A percentile compares a stretch with the other conserved stretches of the same genome.
Conservation (phyloP, 2,888 invertebrate genomes). For the Lypha dubia region DNA sequence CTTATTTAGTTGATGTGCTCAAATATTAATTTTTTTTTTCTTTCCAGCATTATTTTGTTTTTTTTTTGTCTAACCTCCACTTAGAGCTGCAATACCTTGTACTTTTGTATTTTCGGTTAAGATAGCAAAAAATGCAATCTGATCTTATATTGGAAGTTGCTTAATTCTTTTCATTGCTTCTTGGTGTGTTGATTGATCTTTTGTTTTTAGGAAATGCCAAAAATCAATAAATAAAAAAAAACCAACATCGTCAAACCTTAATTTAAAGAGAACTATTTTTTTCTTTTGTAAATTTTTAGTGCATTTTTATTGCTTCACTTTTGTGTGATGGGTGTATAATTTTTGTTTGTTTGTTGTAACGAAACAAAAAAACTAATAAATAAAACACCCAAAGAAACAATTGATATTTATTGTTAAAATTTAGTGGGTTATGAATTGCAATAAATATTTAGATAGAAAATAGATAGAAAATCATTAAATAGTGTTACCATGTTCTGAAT, state of each 20-base stretch:
- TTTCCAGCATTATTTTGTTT: conserved; percentile 2
- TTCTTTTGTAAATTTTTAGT: not conserved
- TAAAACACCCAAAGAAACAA: not conserved
- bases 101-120: not conserved
- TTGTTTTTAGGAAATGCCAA: conserved; percentile 21
- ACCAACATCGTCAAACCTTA: not conserved
- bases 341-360: not conserved
- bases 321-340: conserved; percentile 24
- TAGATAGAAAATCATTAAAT: too few relatives aligned
- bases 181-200: conserved; percentile 55
- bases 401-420: not conserved
- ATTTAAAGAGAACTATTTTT: too few relatives aligned
- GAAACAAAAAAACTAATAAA: not conserved
- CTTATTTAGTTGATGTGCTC: conserved; percentile 43
- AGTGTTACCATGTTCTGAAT: too few relatives aligned
- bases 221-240: not conserved
- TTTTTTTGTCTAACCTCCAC: conserved; percentile 21
- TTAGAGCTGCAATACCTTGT: conserved; percentile 4
- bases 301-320: not conserved
- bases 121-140: conserved; percentile 43
- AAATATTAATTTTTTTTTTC: conserved; percentile 20
- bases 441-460: not conserved
- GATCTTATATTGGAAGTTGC: conserved; percentile 32
- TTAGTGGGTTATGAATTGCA: not conserved
- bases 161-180: conserved; percentile 52